Conservation (phyloP, 2,113 vertebrate genomes). For the Dendrocopos noguchii region DNA sequence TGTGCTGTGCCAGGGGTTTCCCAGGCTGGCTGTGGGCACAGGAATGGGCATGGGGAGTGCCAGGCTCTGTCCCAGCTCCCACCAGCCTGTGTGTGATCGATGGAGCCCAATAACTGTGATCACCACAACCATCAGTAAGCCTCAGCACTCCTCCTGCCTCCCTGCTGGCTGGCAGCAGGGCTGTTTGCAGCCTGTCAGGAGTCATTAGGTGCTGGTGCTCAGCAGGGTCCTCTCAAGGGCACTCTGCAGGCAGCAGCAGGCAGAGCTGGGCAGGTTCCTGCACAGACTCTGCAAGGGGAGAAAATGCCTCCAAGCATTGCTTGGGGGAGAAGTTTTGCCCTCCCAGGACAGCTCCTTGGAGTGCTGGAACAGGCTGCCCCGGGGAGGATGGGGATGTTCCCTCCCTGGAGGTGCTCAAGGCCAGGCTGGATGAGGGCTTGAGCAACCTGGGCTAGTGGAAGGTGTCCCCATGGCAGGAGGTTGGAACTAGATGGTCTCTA, state of each 20-base stretch:
- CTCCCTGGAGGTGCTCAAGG: background rate
- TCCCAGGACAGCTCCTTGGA: background rate
- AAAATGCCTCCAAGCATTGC: background rate
- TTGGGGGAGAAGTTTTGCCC: background rate
- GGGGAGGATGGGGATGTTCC: no score
- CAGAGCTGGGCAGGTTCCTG: background rate
- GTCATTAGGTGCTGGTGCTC: constrained; percentile 32
- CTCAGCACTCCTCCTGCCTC: constrained; percentile 21
- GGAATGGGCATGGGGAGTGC: accelerated
- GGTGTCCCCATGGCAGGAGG: no score
- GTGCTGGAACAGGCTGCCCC: no score
- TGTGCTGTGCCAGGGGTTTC: accelerated
- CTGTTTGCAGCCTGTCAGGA: constrained; percentile 64
- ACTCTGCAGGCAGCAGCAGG: background rate
- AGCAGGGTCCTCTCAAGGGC: constrained; percentile 62
- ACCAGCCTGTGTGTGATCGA: background rate
- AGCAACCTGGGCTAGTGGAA: no score
- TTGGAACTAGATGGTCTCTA: background rate
- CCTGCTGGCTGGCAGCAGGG: background rate
- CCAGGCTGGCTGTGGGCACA: accelerated
- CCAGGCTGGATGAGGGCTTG: no score
- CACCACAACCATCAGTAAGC: constrained; percentile 21
- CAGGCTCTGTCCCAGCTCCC: background rate
- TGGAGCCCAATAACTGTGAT: constrained; percentile 22
- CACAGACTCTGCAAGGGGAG: accelerated